Evolutionary conservation across 2,888 invertebrate genomes (phyloP).

Genomic region (Notodonta dromedarius): DNA sequence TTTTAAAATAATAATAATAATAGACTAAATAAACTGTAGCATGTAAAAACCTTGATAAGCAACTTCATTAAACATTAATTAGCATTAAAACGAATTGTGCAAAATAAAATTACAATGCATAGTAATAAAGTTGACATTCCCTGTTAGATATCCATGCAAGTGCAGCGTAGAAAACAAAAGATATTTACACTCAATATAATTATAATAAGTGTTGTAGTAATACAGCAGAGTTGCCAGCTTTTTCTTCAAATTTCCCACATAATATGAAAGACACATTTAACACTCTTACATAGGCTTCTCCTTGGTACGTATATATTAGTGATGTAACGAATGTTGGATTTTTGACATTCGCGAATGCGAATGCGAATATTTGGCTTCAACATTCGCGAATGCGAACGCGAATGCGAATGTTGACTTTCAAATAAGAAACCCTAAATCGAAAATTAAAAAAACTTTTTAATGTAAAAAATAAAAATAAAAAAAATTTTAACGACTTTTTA

Average conservation of each 20-base stretch:
- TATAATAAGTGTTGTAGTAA: not conserved
- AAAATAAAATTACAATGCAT: conserved; percentile 19
- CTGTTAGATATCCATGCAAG: conserved; percentile 74
- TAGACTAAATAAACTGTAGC: no score
- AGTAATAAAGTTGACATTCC: conserved; percentile 64
- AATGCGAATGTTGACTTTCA: no score
- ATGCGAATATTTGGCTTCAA: no score
- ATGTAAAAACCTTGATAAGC: not conserved
- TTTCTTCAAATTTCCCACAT: not conserved
- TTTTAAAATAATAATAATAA: no score
- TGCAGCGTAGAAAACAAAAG: conserved; percentile 68
- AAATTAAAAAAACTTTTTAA: no score
- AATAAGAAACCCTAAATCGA: no score
- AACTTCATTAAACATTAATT: not conserved
- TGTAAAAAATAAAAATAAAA: no score
- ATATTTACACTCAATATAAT: conserved; percentile 32
- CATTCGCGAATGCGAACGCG: no score
- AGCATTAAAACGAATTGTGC: not conserved
- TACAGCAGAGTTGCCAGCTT: not conserved
- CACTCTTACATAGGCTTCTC: not conserved
- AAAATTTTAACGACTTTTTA: no score
- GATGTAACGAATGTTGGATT: no score
- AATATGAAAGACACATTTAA: not conserved
- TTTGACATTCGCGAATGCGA: no score
- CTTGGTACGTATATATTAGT: no score